Evolutionary conservation across 2,113 vertebrate species (phyloP), one percentile per base, ranked within the genome.

Genomic region (Bubalus kerabau): DNA sequence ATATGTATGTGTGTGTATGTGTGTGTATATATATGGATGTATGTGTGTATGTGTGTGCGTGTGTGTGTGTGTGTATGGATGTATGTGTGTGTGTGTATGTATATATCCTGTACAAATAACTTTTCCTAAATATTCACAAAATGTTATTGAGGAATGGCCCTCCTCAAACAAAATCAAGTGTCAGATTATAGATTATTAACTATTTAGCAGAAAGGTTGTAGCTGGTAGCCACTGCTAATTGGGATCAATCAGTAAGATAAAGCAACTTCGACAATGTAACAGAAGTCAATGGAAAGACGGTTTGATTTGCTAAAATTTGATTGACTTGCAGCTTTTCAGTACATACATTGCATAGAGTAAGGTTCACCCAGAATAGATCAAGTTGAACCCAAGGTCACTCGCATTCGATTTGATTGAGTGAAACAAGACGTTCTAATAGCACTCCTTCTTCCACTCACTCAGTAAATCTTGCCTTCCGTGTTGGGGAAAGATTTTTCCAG

Each of bases 401-500:
- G 62, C 54, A 9, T 52, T 82, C 43, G 0, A 62, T 87, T 26
- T 88, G 94, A 96, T 5, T 23, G 94, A 90, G 84, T 32, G 92
- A 83, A 92, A n/a, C 32, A 46, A 59, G 74, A 36, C 46, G 4
- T 54, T 10, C 13, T 86, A 76, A 48, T 15, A 87, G 90, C 88
- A 7, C 97, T 52, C 64, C 60, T 60, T 32, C 91, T 80, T 91
- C 71, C 46, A 30, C 82, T 83, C 56, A 0, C 85, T 87, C 60
- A 10, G 74, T 43, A 67, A 80, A 60, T 71, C 91, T 97, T 82
- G 84, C 96, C 90, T 96, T 91, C 94, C 59, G 54, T 67, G 82
- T 95, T 94, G 97, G 87, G 46, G 80, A 85, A 76, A 78, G 81
- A 62, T 91, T 94, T 96, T 96, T 97, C 96, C 81, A 92, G 74